phyloP scores from a whole-genome alignment of 2,797 vertebrate genomes.

The Hoplostethus atlanticus region DNA sequence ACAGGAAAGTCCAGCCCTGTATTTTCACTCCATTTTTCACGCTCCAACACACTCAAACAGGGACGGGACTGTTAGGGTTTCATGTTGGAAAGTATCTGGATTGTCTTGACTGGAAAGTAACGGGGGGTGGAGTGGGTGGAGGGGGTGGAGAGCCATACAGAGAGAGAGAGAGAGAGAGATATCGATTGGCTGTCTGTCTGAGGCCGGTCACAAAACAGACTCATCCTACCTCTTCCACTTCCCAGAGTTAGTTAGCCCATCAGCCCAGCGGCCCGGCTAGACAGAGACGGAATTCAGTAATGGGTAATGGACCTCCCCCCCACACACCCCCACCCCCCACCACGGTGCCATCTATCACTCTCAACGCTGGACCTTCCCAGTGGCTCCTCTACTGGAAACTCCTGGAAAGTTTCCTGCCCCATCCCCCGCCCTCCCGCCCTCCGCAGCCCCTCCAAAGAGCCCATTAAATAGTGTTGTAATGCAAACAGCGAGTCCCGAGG shows the following conservation, averaged over 20 bases:
- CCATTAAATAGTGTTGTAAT: slow-evolving; percentile 87
- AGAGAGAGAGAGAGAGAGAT: slow-evolving; percentile 33
- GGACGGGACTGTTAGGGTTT: slow-evolving; percentile 24
- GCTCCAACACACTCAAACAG: slow-evolving; percentile 3
- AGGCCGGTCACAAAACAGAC: slow-evolving; percentile 51
- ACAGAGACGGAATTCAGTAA: slow-evolving; percentile 70
- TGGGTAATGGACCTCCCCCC: slow-evolving; percentile 73
- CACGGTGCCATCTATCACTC: slow-evolving; percentile 79
- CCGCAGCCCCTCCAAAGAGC: slow-evolving; percentile 74
- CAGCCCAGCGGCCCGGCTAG: slow-evolving; percentile 60
- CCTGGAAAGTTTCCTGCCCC: slow-evolving; percentile 82
- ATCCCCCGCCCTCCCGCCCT: slow-evolving; percentile 26
- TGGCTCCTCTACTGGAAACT: slow-evolving; percentile 83
- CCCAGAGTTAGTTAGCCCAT: slow-evolving; percentile 63
- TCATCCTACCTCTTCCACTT: slow-evolving; percentile 61
- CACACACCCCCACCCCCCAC: slow-evolving; percentile 41
- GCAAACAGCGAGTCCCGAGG: slow-evolving; percentile 83
- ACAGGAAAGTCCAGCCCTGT: not conserved
- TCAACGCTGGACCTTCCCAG: slow-evolving; percentile 63
- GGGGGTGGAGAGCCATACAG: not conserved
- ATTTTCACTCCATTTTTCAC: not conserved
- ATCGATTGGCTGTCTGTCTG: slow-evolving; percentile 72
- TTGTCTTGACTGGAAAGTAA: slow-evolving; percentile 59
- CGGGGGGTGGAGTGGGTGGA: not conserved
- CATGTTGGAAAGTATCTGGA: slow-evolving; percentile 38